phyloP scores from a whole-genome alignment of 2,797 vertebrate genomes.

The Discoglossus pictus region DNA sequence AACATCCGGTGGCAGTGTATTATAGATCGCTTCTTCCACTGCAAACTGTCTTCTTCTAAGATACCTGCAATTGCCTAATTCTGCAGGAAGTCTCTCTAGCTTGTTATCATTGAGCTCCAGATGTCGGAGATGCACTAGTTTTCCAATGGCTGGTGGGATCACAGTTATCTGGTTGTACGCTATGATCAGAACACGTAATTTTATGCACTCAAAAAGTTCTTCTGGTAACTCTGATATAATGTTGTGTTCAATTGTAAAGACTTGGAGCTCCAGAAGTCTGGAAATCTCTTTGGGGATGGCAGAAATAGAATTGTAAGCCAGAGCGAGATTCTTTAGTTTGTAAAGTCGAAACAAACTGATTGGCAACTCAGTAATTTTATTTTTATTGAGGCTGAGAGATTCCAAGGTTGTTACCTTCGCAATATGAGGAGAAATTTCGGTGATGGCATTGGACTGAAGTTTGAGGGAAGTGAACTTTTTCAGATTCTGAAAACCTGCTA shows the following conservation, averaged over 20 bases:
- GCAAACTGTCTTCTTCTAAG: slow-evolving; percentile 53
- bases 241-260: slow-evolving; percentile 74
- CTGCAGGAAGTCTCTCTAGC: slow-evolving; percentile 68
- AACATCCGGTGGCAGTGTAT: background rate
- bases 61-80: slow-evolving; percentile 43
- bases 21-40: slow-evolving; percentile 6
- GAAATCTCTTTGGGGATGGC: slow-evolving; percentile 23
- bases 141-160: slow-evolving; percentile 60
- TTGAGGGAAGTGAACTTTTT: background rate
- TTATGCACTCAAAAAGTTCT: slow-evolving; percentile 66
- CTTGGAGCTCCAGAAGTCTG: slow-evolving; percentile 61
- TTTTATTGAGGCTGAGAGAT: background rate
- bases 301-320: background rate
- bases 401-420: background rate
- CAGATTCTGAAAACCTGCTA: background rate
- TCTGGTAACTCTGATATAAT: slow-evolving; percentile 66
- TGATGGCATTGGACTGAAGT: background rate
- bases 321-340: background rate
- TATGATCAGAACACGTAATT: slow-evolving; percentile 66
- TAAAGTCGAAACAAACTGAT: background rate
- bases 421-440: background rate
- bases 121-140: slow-evolving; percentile 60
- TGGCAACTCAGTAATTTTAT: background rate
- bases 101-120: slow-evolving; percentile 72
- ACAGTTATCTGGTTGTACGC: slow-evolving; percentile 66